Conservation (phyloP, 35 echinoderm and acorn worm species). For the Apostichopus parvimensis region DNA sequence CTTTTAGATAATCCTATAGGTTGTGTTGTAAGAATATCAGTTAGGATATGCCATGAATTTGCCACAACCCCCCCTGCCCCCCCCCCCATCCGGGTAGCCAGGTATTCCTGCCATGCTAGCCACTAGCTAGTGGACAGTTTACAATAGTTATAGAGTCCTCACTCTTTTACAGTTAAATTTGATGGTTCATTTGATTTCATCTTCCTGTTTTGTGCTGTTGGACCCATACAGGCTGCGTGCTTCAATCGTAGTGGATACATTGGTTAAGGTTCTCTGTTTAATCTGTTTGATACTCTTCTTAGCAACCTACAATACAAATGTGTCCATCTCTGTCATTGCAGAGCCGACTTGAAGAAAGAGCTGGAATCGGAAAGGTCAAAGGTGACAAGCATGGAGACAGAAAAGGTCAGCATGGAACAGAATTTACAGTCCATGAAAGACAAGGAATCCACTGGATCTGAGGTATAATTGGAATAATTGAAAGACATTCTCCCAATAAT, state of each 20-base stretch:
- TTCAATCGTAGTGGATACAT: too few species aligned
- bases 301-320: not conserved
- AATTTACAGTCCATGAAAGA: slow-evolving; percentile 54
- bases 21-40: too few species aligned
- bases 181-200: too few species aligned
- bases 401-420: slow-evolving; percentile 54
- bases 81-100: too few species aligned
- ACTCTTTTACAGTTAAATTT: too few species aligned
- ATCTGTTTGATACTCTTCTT: not conserved
- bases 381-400: slow-evolving; percentile 42
- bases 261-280: not conserved
- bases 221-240: too few species aligned
- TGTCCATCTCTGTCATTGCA: slow-evolving; percentile 3
- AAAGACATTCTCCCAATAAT: too few species aligned
- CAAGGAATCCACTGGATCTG: slow-evolving; percentile 20
- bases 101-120: not conserved
- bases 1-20: too few species aligned
- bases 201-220: too few species aligned
- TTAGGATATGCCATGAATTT: too few species aligned
- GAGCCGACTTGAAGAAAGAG: slow-evolving; percentile 59
- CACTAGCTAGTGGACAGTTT: not conserved
- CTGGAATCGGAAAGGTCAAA: slow-evolving; percentile 50
- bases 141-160: not conserved
- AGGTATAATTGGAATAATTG: not conserved
- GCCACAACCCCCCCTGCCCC: too few species aligned